A percentile compares a stretch with the other conserved stretches of the same genome.
phyloP scores from a whole-genome alignment of 1,140 invertebrate genomes.

The Aphelenchoides besseyi region DNA sequence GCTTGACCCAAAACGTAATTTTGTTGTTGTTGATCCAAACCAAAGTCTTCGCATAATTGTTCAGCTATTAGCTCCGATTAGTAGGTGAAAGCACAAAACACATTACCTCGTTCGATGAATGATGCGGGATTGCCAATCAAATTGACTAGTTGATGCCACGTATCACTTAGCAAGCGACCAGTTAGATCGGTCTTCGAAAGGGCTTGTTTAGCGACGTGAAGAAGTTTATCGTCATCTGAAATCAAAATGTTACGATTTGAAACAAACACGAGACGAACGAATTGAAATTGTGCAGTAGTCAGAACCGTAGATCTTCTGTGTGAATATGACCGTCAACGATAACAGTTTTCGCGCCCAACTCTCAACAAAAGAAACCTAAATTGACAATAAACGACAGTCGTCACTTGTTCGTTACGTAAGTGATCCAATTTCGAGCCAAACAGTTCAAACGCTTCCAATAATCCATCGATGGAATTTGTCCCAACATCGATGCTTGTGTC shows the following conservation, averaged over 20 bases:
- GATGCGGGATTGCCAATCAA: constrained; percentile 48
- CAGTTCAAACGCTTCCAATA: constrained; percentile 15
- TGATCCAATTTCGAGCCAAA: constrained; percentile 42
- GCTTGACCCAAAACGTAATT: constrained; percentile 32
- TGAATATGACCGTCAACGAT: constrained; percentile 47
- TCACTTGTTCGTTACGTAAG: constrained; percentile 49
- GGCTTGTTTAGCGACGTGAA: neutral
- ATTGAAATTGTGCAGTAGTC: constrained; percentile 42
- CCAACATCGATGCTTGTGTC: neutral
- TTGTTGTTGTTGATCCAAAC: constrained; percentile 19
- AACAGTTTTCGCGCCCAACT: constrained; percentile 55
- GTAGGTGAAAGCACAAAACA: constrained; percentile 14
- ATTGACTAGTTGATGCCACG: constrained; percentile 44
- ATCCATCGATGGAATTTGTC: neutral
- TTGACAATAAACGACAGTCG: neutral
- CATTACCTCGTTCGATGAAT: constrained; percentile 38
- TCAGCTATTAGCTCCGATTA: constrained; percentile 29
- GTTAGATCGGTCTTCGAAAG: neutral
- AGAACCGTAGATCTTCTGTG: constrained; percentile 47
- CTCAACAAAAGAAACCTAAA: constrained; percentile 58
- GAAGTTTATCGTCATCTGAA: constrained; percentile 16
- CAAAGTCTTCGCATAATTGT: constrained; percentile 13
- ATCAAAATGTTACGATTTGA: neutral
- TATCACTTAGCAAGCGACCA: neutral
- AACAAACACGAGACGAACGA: constrained; percentile 29